Conservation (phyloP, 2,113 vertebrate species). For the Rattus rattus region DNA sequence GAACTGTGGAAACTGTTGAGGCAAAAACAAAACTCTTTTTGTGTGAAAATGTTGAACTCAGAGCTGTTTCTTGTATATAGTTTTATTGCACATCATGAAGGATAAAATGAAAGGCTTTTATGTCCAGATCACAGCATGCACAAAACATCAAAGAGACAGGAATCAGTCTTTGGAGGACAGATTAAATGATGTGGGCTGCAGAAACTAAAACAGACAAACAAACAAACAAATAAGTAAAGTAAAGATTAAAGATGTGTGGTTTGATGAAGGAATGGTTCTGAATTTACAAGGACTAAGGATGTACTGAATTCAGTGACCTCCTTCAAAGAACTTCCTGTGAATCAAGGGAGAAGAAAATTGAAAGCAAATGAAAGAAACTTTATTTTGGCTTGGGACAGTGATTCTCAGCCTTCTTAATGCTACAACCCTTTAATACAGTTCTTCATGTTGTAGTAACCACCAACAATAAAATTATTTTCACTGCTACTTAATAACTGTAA, state of each 20-base stretch:
- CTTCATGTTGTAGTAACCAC: not conserved
- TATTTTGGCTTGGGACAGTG: not conserved
- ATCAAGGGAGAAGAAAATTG: constrained; percentile 21
- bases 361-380: constrained; percentile 50
- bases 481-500: not conserved
- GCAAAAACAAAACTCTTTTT: not conserved
- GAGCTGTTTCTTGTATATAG: not conserved
- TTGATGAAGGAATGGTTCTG: constrained; percentile 21
- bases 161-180: constrained; percentile 34
- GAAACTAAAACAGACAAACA: not conserved
- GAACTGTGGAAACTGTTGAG: not conserved
- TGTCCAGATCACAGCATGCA: not conserved
- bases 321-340: constrained; percentile 1
- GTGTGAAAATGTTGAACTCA: not conserved
- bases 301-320: not conserved
- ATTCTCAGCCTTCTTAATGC: not conserved
- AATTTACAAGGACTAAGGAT: constrained; percentile 47
- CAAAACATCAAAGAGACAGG: constrained; percentile 45
- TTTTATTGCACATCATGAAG: not conserved
- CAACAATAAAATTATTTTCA: not conserved
- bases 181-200: constrained; percentile 44
- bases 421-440: not conserved
- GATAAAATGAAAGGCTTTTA: constrained; percentile 46
- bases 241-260: not conserved
- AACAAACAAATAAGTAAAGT: not conserved